Evolutionary conservation across 2,888 invertebrate species (phyloP).

Genomic region (Athalia rosae): DNA sequence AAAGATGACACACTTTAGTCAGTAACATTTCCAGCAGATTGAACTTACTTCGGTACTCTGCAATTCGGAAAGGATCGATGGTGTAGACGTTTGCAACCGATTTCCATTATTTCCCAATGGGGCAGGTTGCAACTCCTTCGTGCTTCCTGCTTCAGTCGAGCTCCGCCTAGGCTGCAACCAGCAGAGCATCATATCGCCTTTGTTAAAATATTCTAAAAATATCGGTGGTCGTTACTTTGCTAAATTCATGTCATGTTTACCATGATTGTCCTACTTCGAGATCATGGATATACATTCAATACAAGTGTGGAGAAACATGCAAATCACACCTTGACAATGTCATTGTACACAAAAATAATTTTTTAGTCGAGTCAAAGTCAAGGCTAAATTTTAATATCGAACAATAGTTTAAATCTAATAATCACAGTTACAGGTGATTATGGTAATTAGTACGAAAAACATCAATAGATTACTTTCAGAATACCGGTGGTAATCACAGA

Average conservation of each 20-base stretch:
- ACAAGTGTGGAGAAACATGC: neutral
- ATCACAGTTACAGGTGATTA: too few species aligned
- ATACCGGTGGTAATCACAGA: too few species aligned
- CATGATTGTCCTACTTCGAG: neutral
- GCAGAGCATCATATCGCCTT: constrained; percentile 37
- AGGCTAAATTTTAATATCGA: too few species aligned
- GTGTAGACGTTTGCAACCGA: constrained; percentile 57
- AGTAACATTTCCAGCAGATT: neutral
- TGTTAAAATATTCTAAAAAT: constrained; percentile 18
- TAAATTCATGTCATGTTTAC: constrained; percentile 11
- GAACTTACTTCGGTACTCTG: constrained; percentile 68
- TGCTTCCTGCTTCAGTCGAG: constrained; percentile 59
- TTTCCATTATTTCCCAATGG: constrained; percentile 59
- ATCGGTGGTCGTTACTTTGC: constrained; percentile 1
- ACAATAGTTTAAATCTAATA: too few species aligned
- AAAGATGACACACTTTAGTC: constrained; percentile 47
- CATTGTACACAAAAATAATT: neutral
- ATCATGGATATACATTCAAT: too few species aligned
- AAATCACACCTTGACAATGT: neutral
- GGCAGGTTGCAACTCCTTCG: constrained; percentile 58
- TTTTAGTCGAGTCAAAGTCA: too few species aligned
- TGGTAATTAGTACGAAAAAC: too few species aligned
- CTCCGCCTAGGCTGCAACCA: constrained; percentile 60
- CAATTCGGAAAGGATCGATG: constrained; percentile 66
- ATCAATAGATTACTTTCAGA: too few species aligned